Base-by-base conservation (phyloP, 2,888 invertebrate genomes). In the Coleophora deauratella region DNA sequence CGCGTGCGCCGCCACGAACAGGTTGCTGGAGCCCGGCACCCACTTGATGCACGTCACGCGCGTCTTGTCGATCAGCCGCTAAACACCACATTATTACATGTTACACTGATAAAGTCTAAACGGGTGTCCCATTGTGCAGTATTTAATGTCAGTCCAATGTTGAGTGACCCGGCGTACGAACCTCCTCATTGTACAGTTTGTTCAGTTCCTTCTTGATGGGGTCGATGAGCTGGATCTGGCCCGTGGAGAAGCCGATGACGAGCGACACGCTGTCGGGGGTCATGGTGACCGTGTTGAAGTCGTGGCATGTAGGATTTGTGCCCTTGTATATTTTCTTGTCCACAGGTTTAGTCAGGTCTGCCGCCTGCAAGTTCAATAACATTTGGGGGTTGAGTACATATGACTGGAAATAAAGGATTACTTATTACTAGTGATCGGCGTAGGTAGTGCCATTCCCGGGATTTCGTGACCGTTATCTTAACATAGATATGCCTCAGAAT, bases 271-370 rank as follows among this genome's bases (percentile, higher is more conserved):
- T 93, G 47, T 97, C 96, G 11, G 90, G 86, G 44, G 92, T 91
- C 65, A 94, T 93, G 39, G 93, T 91, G 52, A 91, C 88, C 38
- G 91, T 89, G 87, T 99, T 99, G 81, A 99, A 99, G 86, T 98
- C 98, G 72, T 99, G 99, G 80, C 98, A 98, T 21, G 99, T 99
- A 12, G 99, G 99, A 85, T 96, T 97, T 40, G 98, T 98, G 66
- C 98, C 98, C 87, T 99, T 99, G 82, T 99, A 99, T 68, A 97
- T 93, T 75, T 98, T 94, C 77, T 99, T 99, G 80, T 99, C 99
- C 57, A 99, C 91, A 33, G 98, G 98, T 77, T 98, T 98, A 51
- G 94, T 95, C 67, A 98, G 89, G 87, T 99, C 98, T 53, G 96
- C 94, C 52, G 97, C 96, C 94, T 96, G 84, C 57, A 57, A 54